A percentile compares a stretch with the other conserved stretches of the same genome.
Evolutionary conservation across 1,140 invertebrate species (phyloP).

Genomic region (Scaptomyza pallida): DNA sequence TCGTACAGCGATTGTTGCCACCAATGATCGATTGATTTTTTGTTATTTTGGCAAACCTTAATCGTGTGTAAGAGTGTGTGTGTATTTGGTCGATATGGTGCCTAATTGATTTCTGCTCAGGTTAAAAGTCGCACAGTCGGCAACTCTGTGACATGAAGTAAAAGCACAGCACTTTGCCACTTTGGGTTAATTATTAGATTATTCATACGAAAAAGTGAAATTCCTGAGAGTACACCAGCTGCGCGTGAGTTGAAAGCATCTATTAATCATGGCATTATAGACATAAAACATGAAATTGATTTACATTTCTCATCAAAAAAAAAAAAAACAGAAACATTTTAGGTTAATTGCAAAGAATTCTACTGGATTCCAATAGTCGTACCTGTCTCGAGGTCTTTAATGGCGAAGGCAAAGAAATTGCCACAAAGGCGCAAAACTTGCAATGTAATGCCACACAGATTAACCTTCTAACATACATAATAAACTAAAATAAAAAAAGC

Average conservation of each 20-base stretch:
- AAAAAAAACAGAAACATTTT: background rate
- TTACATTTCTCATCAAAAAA: constrained; percentile 53
- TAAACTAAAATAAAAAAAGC: constrained; percentile 53
- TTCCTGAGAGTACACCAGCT: constrained; percentile 49
- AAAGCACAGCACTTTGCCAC: constrained; percentile 47
- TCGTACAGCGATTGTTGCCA: constrained; percentile 8
- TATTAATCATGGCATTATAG: constrained; percentile 69
- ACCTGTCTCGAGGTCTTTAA: constrained; percentile 4
- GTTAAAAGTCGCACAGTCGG: constrained; percentile 68
- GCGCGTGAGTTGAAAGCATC: constrained; percentile 12
- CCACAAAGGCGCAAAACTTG: constrained; percentile 56
- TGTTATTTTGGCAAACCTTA: constrained; percentile 31
- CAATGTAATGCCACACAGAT: constrained; percentile 74
- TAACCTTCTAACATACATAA: constrained; percentile 80
- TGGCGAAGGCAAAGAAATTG: constrained; percentile 40
- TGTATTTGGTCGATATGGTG: constrained; percentile 44
- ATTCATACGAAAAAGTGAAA: constrained; percentile 74
- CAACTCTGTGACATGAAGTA: constrained; percentile 55
- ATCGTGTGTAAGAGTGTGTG: constrained; percentile 27
- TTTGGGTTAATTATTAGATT: constrained; percentile 66
- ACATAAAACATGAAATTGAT: constrained; percentile 63
- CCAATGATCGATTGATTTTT: constrained; percentile 63
- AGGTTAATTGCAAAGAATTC: background rate
- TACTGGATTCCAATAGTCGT: background rate
- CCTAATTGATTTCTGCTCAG: constrained; percentile 74